A percentile compares a stretch with the other conserved stretches of the same genome.
Evolutionary conservation across 2,888 invertebrate genomes (phyloP).

Genomic region (Parnassius apollo): DNA sequence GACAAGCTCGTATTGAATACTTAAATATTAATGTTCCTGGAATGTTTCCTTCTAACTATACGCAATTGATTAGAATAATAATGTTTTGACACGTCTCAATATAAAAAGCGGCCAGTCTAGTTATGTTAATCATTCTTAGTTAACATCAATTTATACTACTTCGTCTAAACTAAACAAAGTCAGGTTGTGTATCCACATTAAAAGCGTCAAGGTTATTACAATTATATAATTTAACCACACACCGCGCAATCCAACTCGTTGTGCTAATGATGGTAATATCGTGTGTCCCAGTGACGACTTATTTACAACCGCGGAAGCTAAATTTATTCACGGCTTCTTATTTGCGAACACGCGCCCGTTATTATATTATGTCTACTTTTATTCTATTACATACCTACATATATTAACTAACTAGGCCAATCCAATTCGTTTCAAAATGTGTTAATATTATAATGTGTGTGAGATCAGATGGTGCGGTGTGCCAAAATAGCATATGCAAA

Average conservation of each 20-base stretch:
- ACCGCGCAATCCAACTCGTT: slow-evolving; percentile 4
- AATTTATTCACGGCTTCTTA: slow-evolving; percentile 30
- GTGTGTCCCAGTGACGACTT: slow-evolving; percentile 6
- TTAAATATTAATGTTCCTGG: too few relatives aligned
- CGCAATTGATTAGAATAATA: too few relatives aligned
- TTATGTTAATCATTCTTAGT: too few relatives aligned
- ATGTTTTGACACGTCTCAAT: too few relatives aligned
- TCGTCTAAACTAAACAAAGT: background rate
- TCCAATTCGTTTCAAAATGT: slow-evolving; percentile 30
- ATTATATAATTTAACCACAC: slow-evolving; percentile 24
- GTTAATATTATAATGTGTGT: background rate
- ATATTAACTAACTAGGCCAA: slow-evolving; percentile 26
- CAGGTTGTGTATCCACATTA: slow-evolving; percentile 15
- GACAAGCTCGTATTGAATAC: background rate
- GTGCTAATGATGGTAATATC: slow-evolving; percentile 8
- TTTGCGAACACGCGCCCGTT: slow-evolving; percentile 33
- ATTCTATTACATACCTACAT: background rate
- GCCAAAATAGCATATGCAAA: background rate
- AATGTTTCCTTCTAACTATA: too few relatives aligned
- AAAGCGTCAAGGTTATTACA: slow-evolving; percentile 29
- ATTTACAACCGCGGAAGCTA: slow-evolving; percentile 28
- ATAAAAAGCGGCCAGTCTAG: too few relatives aligned
- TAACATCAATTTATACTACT: too few relatives aligned
- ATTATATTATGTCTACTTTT: slow-evolving; percentile 30
- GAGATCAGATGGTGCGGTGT: background rate